Base-by-base conservation (phyloP, 2,888 invertebrate species). In the Halictus ligatus region DNA sequence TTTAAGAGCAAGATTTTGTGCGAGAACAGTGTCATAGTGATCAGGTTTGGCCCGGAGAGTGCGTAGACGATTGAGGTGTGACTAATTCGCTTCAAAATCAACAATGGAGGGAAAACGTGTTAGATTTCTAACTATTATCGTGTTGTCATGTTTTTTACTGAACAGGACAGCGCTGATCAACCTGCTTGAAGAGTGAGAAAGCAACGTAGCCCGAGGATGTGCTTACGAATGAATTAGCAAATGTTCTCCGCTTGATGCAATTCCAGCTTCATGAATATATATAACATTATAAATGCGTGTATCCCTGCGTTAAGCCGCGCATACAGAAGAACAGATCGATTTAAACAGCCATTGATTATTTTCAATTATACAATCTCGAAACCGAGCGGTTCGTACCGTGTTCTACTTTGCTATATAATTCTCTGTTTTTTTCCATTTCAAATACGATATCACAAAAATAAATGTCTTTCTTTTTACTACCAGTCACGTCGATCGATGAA, bases 241-340 rank as follows among this genome's bases (percentile, higher is more conserved):
- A 60, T 75, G 58, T 8, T 58, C 43, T n/a, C 13, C 15, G 40
- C 8, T 40, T 54, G 18, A 60, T 60, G 43, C 25, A 60, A 75
- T 75, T 74, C 74, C 40, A 40, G 43, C 69, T 69, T 69, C 69
- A 69, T 69, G 43, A 40, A 69, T 69, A 69, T 43, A 69, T 35
- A 69, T 43, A 40, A 69, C 12, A 69, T 69, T 69, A n/a, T 43
- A 13, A 43, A 69, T 69, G 43, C 40, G 69, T 2, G 43, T 43
- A 69, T 12, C 12, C n/a, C 13, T 15, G 64, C 15, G 7, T 64
- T 7, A 7, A 7, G 2, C 12, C 64, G 7, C 64, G 29, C 64
- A 29, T 64, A 64, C 64, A 29, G 29, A 13, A 15, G 29, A 64
- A 29, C 29, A 15, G 29, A 64, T 64, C 64, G 29, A 64, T 64